Evolutionary conservation across 2,113 vertebrate genomes (phyloP), one percentile per base, ranked within the genome.

Genomic region (Heteronetta atricapilla): DNA sequence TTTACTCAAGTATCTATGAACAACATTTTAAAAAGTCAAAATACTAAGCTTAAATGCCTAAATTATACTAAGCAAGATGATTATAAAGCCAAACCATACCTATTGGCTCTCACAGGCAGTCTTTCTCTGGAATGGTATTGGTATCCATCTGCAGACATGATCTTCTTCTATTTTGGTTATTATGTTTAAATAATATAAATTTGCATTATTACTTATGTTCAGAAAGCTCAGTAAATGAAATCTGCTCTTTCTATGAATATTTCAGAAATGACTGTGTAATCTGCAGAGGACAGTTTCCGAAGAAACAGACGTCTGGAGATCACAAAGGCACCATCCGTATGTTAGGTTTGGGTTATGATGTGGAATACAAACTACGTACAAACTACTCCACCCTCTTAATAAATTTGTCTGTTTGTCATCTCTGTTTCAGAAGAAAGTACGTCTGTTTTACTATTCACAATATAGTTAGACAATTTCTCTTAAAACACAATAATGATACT

Each of bases 361-460:
- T 72, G 66, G 5, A 44, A 67, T 76, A 44, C 55, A 86, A 31
- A 89, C 23, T 88, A 90, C 72, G 13, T 8, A 93, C 82, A 93
- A 86, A 79, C 7, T 82, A 69, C 2, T 50, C 38, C 34, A 26
- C 7, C 81, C 50, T 62, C 53, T 96, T 86, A 94, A 86, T 74
- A 94, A 94, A 93, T 95, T 93, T 2, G 5, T 46, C 6, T 18
- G 23, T 91, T 40, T 91, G 19, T 67, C 14, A 62, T 56, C 96
- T 92, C 38, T 68, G 34, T 82, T 92, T 96, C n/a, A 95, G 19
- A 48, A 94, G 42, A 81, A 93, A 88, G 11, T 68, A 93, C 74
- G 36, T 59, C 53, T 33, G 55, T 87, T 96, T 96, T 64, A 72
- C 13, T 93, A 88, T 92, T 96, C 94, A 52, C 66, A 82, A n/a